Conservation (phyloP, 2,113 vertebrate species). For the Austrofundulus limnaeus region DNA sequence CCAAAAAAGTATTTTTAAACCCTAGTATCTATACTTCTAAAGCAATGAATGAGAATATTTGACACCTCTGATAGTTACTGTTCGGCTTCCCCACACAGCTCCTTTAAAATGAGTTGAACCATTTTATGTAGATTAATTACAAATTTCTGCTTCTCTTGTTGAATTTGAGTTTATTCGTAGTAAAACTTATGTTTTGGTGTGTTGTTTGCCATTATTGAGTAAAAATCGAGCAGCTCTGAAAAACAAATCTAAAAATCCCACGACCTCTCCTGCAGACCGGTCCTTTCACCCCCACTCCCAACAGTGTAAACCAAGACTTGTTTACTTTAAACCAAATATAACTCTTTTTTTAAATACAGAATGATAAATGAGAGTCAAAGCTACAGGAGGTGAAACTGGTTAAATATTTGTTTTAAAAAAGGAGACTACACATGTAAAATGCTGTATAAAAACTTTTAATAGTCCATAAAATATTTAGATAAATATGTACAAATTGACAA, state of each 20-base stretch:
- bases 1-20: no score
- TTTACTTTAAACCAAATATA: constrained; percentile 54
- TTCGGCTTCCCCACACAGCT: no score
- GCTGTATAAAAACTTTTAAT: constrained; percentile 76
- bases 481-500: constrained; percentile 67
- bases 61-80: no score
- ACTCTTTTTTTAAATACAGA: constrained; percentile 18
- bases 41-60: no score
- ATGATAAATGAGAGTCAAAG: constrained; percentile 18
- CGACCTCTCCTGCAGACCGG: constrained; percentile 44
- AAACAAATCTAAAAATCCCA: constrained; percentile 38
- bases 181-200: no score
- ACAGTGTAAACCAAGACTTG: not conserved
- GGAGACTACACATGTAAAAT: not conserved
- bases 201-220: no score
- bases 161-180: no score
- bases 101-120: no score
- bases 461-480: constrained; percentile 74
- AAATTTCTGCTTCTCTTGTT: no score
- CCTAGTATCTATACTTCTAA: no score
- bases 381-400: not conserved
- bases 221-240: not conserved
- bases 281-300: constrained; percentile 15
- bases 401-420: constrained; percentile 10
- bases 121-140: no score